These are phyloP conservation scores for Nansenia antarctica DNA, from an alignment of 2,113 vertebrate species.

Conservation along the genomic window DNA sequence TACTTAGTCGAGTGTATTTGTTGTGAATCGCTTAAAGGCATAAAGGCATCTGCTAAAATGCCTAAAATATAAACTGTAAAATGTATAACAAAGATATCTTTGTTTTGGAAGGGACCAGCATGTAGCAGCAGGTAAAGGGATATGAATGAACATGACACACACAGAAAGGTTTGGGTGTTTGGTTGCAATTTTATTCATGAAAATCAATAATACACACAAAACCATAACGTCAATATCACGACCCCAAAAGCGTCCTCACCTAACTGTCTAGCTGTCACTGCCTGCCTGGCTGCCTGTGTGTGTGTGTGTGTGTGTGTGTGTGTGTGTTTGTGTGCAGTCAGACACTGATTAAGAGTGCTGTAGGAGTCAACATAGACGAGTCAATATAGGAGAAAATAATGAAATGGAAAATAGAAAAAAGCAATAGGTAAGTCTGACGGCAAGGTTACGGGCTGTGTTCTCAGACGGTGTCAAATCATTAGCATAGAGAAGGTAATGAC, in stretches of 20 bases:
- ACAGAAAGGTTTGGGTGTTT: too few species aligned
- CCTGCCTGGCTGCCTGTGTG: not conserved
- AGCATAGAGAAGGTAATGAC: too few species aligned
- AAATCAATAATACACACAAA: conserved; percentile 6
- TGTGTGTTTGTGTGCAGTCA: not conserved
- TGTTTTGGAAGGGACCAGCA: too few species aligned
- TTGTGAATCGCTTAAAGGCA: too few species aligned
- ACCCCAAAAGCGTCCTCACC: not conserved
- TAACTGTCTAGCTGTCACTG: not conserved
- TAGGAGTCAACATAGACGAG: not conserved
- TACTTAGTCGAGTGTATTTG: too few species aligned
- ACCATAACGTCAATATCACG: not conserved
- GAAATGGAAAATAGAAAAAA: conserved; percentile 14
- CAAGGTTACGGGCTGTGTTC: too few species aligned
- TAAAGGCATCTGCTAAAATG: too few species aligned
- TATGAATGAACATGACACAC: not conserved
- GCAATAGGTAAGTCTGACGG: too few species aligned
- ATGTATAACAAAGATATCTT: too few species aligned
- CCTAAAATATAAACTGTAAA: too few species aligned
- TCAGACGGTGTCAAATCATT: too few species aligned
- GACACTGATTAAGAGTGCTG: conserved; percentile 7
- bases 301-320: not conserved
- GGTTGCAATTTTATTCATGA: conserved; percentile 49
- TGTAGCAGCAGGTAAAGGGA: too few species aligned
- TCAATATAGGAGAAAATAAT: conserved; percentile 6